phyloP scores from a whole-genome alignment of 1,140 invertebrate species.

The Planococcus citri region DNA sequence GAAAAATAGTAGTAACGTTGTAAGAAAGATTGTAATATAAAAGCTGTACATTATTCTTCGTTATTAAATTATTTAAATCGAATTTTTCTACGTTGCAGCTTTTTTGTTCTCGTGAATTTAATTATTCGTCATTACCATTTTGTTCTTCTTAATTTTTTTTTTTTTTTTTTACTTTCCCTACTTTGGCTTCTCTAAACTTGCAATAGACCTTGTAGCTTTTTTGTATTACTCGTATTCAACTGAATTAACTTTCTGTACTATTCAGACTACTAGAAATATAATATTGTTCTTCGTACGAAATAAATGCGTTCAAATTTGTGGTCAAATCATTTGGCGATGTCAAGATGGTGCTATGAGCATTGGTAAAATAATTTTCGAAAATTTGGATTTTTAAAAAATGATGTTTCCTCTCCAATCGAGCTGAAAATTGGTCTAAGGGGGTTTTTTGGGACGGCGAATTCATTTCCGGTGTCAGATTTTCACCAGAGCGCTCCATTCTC shows the following conservation, averaged over 20 bases:
- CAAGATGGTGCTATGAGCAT: no score
- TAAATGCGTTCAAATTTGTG: background rate
- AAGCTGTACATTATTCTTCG: background rate
- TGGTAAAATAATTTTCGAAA: no score
- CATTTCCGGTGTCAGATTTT: no score
- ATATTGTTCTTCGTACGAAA: background rate
- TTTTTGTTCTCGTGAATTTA: background rate
- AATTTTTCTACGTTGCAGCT: slow-evolving; percentile 7
- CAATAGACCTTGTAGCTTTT: slow-evolving; percentile 1
- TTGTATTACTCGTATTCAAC: background rate
- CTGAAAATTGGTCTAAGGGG: no score
- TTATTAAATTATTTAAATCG: slow-evolving; percentile 9
- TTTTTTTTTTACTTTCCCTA: background rate
- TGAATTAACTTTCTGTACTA: background rate
- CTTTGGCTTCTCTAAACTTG: background rate
- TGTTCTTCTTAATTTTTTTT: background rate
- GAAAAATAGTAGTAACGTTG: background rate
- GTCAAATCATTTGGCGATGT: background rate
- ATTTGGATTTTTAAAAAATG: no score
- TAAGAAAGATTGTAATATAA: background rate
- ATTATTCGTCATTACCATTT: background rate
- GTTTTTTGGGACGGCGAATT: no score
- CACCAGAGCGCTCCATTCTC: no score
- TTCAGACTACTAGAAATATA: background rate
- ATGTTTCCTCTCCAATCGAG: no score